Conservation (phyloP, 2,113 vertebrate genomes). For the Leucoraja erinaceus region DNA sequence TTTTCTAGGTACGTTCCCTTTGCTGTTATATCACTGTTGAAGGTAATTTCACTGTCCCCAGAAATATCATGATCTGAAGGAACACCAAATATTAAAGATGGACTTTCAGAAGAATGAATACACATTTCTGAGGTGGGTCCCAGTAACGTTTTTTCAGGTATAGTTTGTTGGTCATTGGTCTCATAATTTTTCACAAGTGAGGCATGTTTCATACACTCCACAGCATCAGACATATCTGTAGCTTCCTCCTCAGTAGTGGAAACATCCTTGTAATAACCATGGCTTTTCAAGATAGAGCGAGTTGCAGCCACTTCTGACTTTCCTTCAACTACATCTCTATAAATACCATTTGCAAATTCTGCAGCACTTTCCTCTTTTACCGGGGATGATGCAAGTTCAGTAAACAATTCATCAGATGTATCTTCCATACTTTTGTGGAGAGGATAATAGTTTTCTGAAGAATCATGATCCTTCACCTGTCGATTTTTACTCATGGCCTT, state of each 20-base stretch:
- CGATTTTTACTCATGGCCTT: constrained; percentile 70
- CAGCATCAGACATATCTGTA: background rate
- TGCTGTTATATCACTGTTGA: background rate
- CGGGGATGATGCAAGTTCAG: constrained; percentile 17
- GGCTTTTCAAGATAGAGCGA: background rate
- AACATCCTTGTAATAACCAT: background rate
- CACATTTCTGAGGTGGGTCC: background rate
- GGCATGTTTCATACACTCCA: constrained; percentile 2
- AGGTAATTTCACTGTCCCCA: constrained; percentile 9
- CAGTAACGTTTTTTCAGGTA: background rate
- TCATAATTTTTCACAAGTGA: background rate
- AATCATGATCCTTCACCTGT: constrained; percentile 50
- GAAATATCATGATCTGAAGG: background rate
- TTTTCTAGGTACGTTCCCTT: background rate
- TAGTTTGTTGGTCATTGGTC: background rate
- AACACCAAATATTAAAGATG: background rate
- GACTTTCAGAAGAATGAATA: background rate
- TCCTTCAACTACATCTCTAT: background rate
- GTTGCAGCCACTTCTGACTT: background rate
- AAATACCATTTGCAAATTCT: background rate
- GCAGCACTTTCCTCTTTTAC: background rate
- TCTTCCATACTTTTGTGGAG: background rate
- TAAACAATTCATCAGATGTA: constrained; percentile 25
- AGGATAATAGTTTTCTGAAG: background rate
- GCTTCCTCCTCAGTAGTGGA: background rate